Evolutionary conservation across 2,888 invertebrate species (phyloP).

Genomic region (Chesias legatella): DNA sequence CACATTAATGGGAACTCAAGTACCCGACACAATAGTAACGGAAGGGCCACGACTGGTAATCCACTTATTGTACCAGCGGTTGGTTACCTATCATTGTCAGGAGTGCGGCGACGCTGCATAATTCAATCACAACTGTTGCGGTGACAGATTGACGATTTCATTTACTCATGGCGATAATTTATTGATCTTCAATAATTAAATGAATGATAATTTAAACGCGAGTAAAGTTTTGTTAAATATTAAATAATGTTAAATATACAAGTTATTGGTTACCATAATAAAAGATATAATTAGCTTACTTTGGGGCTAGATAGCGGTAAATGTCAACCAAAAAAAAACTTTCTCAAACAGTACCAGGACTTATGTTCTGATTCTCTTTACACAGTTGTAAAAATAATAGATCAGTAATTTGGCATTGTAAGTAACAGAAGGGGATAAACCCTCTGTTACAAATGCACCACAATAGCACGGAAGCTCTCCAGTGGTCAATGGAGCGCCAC

Average conservation of each 20-base stretch:
- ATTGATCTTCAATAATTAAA: too few species aligned
- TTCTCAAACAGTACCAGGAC: too few species aligned
- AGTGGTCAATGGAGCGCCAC: slow-evolving; percentile 60
- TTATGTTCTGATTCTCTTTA: not conserved
- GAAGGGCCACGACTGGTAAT: slow-evolving; percentile 59
- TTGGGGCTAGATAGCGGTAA: too few species aligned
- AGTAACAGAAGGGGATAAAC: slow-evolving; percentile 18
- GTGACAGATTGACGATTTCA: slow-evolving; percentile 22
- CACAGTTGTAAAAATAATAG: slow-evolving; percentile 13
- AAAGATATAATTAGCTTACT: too few species aligned
- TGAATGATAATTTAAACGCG: too few species aligned
- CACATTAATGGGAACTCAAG: slow-evolving; percentile 7
- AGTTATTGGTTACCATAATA: too few species aligned
- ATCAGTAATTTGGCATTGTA: slow-evolving; percentile 18
- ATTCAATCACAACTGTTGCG: slow-evolving; percentile 58
- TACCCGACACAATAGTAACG: slow-evolving; percentile 26
- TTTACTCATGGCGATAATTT: not conserved
- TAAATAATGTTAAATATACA: too few species aligned
- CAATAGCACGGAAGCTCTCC: slow-evolving; percentile 56
- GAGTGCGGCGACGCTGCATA: slow-evolving; percentile 44
- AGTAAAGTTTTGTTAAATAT: too few species aligned
- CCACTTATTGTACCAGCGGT: slow-evolving; percentile 61
- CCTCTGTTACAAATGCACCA: slow-evolving; percentile 15
- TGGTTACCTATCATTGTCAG: slow-evolving; percentile 40
- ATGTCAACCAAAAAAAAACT: too few species aligned